These are phyloP conservation scores for Aphaenogaster ashmeadi DNA, from an alignment of 1,140 invertebrate species.

Conservation along the genomic window DNA sequence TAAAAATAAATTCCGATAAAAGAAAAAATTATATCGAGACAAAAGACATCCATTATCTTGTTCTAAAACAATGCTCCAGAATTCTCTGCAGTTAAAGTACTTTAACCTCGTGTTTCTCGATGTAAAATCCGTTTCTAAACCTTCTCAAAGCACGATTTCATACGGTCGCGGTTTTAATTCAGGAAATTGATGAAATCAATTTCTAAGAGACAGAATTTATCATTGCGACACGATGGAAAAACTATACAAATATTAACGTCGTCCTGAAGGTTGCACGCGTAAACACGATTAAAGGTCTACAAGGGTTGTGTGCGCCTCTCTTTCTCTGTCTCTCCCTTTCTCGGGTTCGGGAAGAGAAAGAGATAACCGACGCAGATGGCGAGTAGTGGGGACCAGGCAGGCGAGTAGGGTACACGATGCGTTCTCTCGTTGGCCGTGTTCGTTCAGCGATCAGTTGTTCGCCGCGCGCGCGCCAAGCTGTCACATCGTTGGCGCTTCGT, in stretches of 20 bases:
- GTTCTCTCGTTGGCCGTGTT: constrained; percentile 68
- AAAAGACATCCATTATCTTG: not conserved
- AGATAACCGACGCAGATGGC: constrained; percentile 46
- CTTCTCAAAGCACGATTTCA: not conserved
- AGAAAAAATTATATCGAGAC: not conserved
- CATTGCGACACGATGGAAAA: not conserved
- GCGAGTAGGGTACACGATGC: constrained; percentile 65
- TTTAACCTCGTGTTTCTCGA: not conserved
- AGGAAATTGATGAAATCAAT: not conserved
- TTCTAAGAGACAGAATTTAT: not conserved
- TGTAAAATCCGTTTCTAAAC: not conserved
- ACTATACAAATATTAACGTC: constrained; percentile 16
- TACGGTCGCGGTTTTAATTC: not conserved
- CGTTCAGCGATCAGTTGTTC: constrained; percentile 79
- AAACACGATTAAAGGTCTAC: constrained; percentile 60
- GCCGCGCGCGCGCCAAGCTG: constrained; percentile 79
- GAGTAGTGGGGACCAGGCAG: constrained; percentile 46
- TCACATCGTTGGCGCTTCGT: not conserved
- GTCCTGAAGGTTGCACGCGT: constrained; percentile 32
- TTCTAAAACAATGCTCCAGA: not conserved
- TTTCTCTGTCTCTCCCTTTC: not conserved
- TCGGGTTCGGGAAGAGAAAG: not conserved
- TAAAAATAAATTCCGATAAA: not conserved
- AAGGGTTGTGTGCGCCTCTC: constrained; percentile 29
- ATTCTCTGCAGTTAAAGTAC: not conserved